phyloP scores from a whole-genome alignment of 2,888 invertebrate species.

The Octodonta nipae region DNA sequence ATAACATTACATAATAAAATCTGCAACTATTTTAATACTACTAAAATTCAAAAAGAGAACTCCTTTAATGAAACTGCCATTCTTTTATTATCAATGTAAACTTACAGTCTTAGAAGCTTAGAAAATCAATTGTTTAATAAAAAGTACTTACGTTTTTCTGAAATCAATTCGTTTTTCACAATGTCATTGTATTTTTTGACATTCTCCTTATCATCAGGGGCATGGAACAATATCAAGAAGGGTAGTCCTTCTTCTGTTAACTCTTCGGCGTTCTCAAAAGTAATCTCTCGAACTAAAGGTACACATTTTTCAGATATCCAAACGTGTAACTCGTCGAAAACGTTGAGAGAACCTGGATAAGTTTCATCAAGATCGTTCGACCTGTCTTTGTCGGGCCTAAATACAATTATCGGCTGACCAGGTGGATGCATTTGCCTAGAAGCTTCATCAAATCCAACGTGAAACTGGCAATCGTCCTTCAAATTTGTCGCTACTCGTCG shows the following conservation, averaged over 20 bases:
- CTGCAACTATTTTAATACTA: too few species aligned
- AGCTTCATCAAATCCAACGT: constrained; percentile 77
- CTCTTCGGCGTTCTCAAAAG: constrained; percentile 99
- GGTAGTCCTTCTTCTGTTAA: constrained; percentile 96
- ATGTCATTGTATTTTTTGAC: constrained; percentile 76
- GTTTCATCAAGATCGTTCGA: constrained; percentile 76
- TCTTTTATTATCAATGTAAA: too few species aligned
- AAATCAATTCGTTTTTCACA: constrained; percentile 60
- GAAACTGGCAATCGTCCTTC: constrained; percentile 91
- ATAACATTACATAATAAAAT: too few species aligned
- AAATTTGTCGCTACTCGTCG: constrained; percentile 72
- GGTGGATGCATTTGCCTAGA: constrained; percentile 75
- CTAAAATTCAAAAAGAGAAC: too few species aligned
- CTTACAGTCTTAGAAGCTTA: too few species aligned
- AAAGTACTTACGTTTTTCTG: constrained; percentile 75
- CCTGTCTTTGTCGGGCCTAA: constrained; percentile 58
- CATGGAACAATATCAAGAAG: constrained; percentile 92
- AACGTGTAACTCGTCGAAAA: constrained; percentile 71
- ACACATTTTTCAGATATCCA: constrained; percentile 92
- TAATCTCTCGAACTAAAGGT: constrained; percentile 93
- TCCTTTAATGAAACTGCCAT: too few species aligned
- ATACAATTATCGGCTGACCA: constrained; percentile 69
- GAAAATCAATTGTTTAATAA: too few species aligned
- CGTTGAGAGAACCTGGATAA: constrained; percentile 52
- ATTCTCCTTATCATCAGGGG: constrained; percentile 65